Conservation (phyloP, 1,140 invertebrate genomes). For the Ceratina australensis region DNA sequence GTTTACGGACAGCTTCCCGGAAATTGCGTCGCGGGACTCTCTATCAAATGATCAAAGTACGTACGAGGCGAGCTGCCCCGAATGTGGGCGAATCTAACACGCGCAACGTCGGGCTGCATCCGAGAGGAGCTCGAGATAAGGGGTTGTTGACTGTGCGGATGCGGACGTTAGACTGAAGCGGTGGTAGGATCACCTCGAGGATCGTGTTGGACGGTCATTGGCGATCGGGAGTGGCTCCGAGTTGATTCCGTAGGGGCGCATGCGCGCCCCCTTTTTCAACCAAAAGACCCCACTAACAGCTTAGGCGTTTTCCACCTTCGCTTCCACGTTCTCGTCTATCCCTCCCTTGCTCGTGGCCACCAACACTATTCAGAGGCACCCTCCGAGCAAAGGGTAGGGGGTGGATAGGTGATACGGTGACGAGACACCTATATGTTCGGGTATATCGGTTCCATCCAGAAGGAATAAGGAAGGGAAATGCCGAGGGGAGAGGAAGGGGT, state of each 20-base stretch:
- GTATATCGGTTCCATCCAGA: slow-evolving; percentile 58
- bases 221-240: slow-evolving; percentile 70
- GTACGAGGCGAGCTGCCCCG: background rate
- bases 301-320: slow-evolving; percentile 52
- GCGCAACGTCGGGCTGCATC: slow-evolving; percentile 50
- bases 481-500: slow-evolving; percentile 45
- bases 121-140: slow-evolving; percentile 56
- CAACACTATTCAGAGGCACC: slow-evolving; percentile 56
- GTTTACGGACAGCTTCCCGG: background rate
- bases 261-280: slow-evolving; percentile 58
- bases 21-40: background rate
- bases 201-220: slow-evolving; percentile 66
- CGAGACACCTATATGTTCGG: slow-evolving; percentile 63
- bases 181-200: slow-evolving; percentile 61
- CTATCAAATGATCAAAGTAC: background rate
- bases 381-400: slow-evolving; percentile 53
- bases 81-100: slow-evolving; percentile 22
- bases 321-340: background rate
- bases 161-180: slow-evolving; percentile 71
- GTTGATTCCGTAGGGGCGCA: slow-evolving; percentile 56
- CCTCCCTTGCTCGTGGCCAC: slow-evolving; percentile 46
- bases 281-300: slow-evolving; percentile 49
- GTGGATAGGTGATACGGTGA: slow-evolving; percentile 64
- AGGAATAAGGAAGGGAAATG: slow-evolving; percentile 44
- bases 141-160: slow-evolving; percentile 69